phyloP scores from a whole-genome alignment of 2,888 invertebrate species.

The Gryllus longicercus region DNA sequence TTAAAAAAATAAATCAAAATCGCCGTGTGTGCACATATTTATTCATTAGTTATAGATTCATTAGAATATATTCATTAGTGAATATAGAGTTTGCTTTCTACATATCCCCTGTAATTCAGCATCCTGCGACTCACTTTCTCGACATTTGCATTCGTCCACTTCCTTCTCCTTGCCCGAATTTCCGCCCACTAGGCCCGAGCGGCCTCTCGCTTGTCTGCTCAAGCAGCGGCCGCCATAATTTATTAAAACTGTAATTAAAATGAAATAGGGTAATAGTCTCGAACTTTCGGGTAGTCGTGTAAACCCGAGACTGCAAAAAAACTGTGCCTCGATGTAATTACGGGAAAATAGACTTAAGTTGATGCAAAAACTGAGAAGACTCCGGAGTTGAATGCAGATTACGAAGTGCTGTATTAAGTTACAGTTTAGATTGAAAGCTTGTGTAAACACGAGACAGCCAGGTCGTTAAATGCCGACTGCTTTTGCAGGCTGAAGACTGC shows the following conservation, averaged over 20 bases:
- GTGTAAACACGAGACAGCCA: not conserved
- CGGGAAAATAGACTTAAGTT: slow-evolving; percentile 1
- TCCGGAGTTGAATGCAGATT: not conserved
- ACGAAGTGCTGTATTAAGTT: not conserved
- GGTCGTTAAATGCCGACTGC: not conserved
- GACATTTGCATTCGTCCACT: too few species aligned
- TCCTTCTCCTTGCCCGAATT: too few species aligned
- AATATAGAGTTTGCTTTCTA: too few species aligned
- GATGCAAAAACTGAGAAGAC: not conserved
- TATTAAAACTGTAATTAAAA: not conserved
- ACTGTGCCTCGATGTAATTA: not conserved
- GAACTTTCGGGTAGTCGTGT: not conserved
- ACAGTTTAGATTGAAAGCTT: not conserved
- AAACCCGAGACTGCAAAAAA: not conserved
- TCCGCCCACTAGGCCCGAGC: too few species aligned
- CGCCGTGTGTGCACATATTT: too few species aligned
- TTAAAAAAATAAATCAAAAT: too few species aligned
- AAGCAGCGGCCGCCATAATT: not conserved
- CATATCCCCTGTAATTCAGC: too few species aligned
- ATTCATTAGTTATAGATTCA: too few species aligned
- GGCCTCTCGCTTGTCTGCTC: not conserved
- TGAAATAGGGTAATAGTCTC: slow-evolving; percentile 17
- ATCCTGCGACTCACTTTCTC: too few species aligned
- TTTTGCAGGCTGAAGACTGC: too few species aligned
- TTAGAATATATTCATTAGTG: too few species aligned